phyloP scores from a whole-genome alignment of 1,140 invertebrate species.

The Ceratosolen solmsi region DNA sequence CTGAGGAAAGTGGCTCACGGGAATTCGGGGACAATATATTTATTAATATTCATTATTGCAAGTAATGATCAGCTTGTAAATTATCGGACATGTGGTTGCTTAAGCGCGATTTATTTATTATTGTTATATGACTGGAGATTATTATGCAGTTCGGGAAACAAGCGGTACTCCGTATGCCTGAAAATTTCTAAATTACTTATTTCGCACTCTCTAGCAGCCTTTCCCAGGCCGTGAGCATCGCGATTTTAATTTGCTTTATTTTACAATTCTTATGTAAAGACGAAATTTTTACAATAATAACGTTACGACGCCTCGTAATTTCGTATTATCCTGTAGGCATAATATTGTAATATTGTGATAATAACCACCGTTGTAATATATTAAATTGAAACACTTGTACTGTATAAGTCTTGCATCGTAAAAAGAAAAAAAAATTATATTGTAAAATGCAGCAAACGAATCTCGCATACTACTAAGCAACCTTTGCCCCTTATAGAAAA shows the following conservation, averaged over 20 bases:
- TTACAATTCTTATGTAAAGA: background rate
- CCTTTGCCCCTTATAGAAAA: no score
- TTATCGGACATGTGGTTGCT: constrained; percentile 8
- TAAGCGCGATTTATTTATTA: constrained; percentile 26
- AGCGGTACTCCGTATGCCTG: background rate
- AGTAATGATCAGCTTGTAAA: constrained; percentile 46
- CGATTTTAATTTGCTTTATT: background rate
- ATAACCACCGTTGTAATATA: background rate
- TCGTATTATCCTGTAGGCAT: background rate
- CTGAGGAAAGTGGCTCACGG: background rate
- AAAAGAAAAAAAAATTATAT: no score
- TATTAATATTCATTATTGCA: constrained; percentile 45
- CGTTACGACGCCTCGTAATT: background rate
- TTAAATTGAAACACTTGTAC: background rate
- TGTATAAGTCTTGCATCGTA: no score
- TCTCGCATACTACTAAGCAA: no score
- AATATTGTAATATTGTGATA: background rate
- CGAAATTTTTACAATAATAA: background rate
- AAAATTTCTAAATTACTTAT: background rate
- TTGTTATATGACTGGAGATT: constrained; percentile 12
- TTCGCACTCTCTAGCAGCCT: background rate
- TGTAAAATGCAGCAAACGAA: no score
- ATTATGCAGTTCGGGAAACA: constrained; percentile 4
- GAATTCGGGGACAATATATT: constrained; percentile 31
- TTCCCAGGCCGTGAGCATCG: background rate